Conservation (phyloP, 2,797 vertebrate species). For the Phrynocephalus guinanensis region DNA sequence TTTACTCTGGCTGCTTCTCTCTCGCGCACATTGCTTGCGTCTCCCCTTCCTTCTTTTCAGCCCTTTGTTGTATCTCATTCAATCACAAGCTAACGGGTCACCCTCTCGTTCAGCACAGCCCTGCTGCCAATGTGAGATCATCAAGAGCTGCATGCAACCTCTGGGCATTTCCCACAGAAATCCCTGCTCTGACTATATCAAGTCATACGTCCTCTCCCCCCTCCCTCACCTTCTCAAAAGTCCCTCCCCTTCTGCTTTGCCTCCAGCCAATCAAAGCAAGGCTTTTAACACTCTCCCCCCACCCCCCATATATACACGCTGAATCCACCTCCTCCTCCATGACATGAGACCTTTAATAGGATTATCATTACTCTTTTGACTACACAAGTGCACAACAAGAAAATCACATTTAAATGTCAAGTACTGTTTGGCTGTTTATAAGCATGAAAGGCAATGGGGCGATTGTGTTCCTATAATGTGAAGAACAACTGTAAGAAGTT, state of each 20-base stretch:
- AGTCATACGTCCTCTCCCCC: conserved; percentile 74
- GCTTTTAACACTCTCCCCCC: neutral
- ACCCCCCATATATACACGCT: conserved; percentile 66
- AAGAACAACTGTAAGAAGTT: conserved; percentile 27
- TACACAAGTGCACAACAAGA: conserved; percentile 81
- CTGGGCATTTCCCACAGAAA: conserved; percentile 85
- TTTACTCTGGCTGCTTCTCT: conserved; percentile 55
- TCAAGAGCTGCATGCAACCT: conserved; percentile 87
- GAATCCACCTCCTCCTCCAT: conserved; percentile 58
- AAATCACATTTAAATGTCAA: conserved; percentile 78
- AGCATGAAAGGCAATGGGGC: conserved; percentile 29
- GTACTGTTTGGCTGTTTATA: conserved; percentile 63
- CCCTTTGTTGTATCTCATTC: conserved; percentile 72
- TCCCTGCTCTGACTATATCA: conserved; percentile 78
- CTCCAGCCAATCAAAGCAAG: conserved; percentile 82
- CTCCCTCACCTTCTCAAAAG: conserved; percentile 29
- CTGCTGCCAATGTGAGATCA: conserved; percentile 82
- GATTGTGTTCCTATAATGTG: conserved; percentile 27
- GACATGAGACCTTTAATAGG: conserved; percentile 87
- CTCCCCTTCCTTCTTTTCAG: conserved; percentile 55
- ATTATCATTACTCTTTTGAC: conserved; percentile 84
- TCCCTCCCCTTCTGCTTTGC: conserved; percentile 79
- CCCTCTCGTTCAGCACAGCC: conserved; percentile 70
- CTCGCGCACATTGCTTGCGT: conserved; percentile 46
- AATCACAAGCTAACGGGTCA: conserved; percentile 70